Evolutionary conservation across 2,888 invertebrate species (phyloP), one percentile per base, ranked within the genome.

Genomic region (Drosophila glabriapex): DNA sequence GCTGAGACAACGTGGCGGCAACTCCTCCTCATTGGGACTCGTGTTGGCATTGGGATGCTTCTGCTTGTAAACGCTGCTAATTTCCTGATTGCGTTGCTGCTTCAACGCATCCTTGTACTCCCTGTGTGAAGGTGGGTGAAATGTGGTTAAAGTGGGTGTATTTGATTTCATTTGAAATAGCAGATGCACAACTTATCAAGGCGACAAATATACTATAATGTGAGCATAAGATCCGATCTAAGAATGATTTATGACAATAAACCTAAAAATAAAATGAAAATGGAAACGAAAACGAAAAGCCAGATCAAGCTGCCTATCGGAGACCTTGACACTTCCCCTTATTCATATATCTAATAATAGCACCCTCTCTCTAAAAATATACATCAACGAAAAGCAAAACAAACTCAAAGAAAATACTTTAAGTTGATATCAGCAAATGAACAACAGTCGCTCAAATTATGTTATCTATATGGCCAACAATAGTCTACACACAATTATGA

Each of bases 41-140:
- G 89, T 68, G 49, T 89, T 87, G 61, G 91, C 91, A 75, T 87
- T 87, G 9, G 85, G 64, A 79, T 87, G 88, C 53, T 89, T 87
- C 29, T 91, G 91, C 94, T 65, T 95, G 93, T 97, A 97, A 71
- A 97, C 95, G 76, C 94, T 94, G 74, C 94, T 94, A 55, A 95
- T 95, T 92, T 97, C 97, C 93, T 96, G 96, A 77, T 96, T 96
- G 84, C 97, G 95, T 93, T 97, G 97, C 90, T 97, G 97, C 93
- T 96, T 96, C 92, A 97, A 93, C 69, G 97, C 97, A 95, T 97
- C 97, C 94, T 97, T 97, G 94, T 97, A 97, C 94, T 97, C 97
- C 94, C 97, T 92, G 58, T 7, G 94, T 9, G 94, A 25, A 46
- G 16, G 2, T 4, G 25, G 16, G 2, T 4, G 3, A 46, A 46